Evolutionary conservation across 2,888 invertebrate species (phyloP).

Genomic region (Lasius platythorax): DNA sequence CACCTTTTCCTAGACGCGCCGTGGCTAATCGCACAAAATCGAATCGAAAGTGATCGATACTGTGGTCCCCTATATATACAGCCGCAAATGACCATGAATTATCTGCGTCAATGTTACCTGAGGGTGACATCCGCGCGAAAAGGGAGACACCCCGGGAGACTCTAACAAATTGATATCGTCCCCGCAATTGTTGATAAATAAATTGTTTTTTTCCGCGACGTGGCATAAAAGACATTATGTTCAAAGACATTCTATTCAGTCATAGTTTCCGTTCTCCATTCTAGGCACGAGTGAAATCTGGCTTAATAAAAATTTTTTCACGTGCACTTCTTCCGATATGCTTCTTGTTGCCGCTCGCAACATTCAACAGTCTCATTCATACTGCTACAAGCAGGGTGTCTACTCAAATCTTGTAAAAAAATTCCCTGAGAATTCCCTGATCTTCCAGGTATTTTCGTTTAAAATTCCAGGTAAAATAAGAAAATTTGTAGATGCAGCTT

Average conservation of each 20-base stretch:
- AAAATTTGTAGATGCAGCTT: no score
- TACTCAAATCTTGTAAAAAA: no score
- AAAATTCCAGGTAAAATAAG: no score
- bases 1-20: constrained; percentile 63
- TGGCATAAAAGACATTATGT: constrained; percentile 23
- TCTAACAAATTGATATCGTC: constrained; percentile 78
- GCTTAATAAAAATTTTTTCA: constrained; percentile 31
- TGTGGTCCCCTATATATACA: constrained; percentile 57
- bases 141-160: constrained; percentile 60
- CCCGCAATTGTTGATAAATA: constrained; percentile 79
- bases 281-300: not conserved
- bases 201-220: constrained; percentile 61
- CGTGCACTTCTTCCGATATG: not conserved
- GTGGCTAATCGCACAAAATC: constrained; percentile 79
- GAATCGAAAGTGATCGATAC: constrained; percentile 80
- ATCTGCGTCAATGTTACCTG: constrained; percentile 52
- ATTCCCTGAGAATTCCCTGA: no score
- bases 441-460: no score
- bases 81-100: constrained; percentile 71
- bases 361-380: not conserved
- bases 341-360: not conserved
- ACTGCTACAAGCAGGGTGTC: not conserved
- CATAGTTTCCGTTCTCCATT: not conserved
- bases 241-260: constrained; percentile 10
- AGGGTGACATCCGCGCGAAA: constrained; percentile 44